Evolutionary conservation across 2,797 vertebrate species (phyloP).

Genomic region (Clarias fuscus): DNA sequence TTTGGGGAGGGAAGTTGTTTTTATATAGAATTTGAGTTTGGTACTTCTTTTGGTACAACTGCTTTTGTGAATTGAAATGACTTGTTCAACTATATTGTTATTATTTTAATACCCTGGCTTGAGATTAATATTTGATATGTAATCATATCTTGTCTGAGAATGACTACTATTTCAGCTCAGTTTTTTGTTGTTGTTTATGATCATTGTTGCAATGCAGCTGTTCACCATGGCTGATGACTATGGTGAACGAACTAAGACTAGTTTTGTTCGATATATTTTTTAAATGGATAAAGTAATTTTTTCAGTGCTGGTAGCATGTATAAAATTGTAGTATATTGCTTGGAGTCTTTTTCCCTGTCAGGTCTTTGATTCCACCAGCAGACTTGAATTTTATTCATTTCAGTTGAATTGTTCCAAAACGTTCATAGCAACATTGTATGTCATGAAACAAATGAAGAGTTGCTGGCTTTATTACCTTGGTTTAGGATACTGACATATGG

Average conservation of each 20-base stretch:
- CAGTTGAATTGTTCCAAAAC: not conserved
- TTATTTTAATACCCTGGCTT: slow-evolving; percentile 12
- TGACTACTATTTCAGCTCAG: not conserved
- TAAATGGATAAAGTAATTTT: not conserved
- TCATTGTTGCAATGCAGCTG: not conserved
- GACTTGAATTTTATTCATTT: not conserved
- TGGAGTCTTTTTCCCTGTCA: not conserved
- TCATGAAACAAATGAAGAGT: not conserved
- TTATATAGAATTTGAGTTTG: not conserved
- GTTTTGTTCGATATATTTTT: not conserved
- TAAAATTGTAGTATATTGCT: not conserved
- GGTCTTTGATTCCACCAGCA: not conserved
- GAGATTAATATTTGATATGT: not conserved
- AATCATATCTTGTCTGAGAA: not conserved
- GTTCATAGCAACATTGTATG: not conserved
- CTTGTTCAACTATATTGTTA: not conserved
- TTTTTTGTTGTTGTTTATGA: not conserved
- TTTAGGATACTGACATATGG: not conserved
- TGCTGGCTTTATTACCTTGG: not conserved
- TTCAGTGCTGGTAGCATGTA: not conserved
- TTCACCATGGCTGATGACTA: not conserved
- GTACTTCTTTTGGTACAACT: not conserved
- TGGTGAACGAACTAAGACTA: not conserved
- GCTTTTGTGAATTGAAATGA: not conserved
- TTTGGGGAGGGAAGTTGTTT: not conserved